These are phyloP conservation scores for Sparidentex hasta DNA, from an alignment of 2,797 vertebrate genomes.

Conservation along the genomic window DNA sequence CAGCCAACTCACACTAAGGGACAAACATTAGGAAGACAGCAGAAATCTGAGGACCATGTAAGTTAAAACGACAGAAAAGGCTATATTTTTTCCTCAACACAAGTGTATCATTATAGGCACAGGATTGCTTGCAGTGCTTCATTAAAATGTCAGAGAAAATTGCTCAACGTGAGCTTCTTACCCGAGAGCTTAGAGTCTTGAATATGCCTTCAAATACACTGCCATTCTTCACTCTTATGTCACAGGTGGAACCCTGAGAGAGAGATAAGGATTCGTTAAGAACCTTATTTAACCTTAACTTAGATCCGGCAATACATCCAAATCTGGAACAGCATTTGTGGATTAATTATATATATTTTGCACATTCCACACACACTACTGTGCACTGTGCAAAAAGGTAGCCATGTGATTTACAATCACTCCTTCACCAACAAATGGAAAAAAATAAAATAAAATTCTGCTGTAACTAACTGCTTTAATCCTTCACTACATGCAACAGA, in stretches of 20 bases:
- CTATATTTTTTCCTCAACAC: background rate
- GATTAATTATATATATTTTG: background rate
- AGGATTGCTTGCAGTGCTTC: conserved; percentile 10
- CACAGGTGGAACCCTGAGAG: conserved; percentile 92
- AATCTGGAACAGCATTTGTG: background rate
- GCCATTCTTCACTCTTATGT: conserved; percentile 93
- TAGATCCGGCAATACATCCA: background rate
- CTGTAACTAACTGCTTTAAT: background rate
- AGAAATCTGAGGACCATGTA: conserved; percentile 7
- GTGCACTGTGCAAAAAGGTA: background rate
- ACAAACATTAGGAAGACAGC: conserved; percentile 2
- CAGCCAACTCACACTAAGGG: conserved; percentile 92
- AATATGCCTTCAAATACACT: conserved; percentile 92
- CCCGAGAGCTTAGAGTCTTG: conserved; percentile 94
- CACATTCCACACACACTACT: background rate
- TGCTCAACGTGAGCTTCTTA: conserved; percentile 71
- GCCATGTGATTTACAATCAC: background rate
- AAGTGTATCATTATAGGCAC: background rate
- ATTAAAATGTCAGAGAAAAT: background rate
- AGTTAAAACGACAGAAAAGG: background rate
- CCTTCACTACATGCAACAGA: background rate
- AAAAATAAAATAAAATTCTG: background rate
- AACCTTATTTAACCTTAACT: background rate
- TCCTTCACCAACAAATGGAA: too few species aligned
- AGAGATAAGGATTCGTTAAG: conserved; percentile 2